These are phyloP conservation scores for Pasiphila rectangulata DNA, from an alignment of 2,888 invertebrate genomes.

Conservation along the genomic window DNA sequence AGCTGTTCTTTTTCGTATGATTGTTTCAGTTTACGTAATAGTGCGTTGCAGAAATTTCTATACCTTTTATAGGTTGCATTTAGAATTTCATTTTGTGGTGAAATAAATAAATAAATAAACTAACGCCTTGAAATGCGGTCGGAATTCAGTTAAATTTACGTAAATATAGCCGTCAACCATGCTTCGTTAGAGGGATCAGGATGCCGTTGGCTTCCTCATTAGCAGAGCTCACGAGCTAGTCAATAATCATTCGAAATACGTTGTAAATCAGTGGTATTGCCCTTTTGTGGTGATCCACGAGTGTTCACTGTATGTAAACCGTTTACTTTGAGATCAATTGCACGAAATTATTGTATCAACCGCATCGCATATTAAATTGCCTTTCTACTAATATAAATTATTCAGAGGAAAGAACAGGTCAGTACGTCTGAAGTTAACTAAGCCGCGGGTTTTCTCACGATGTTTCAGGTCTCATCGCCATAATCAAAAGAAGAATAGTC, in stretches of 20 bases:
- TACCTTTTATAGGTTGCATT: too few species aligned
- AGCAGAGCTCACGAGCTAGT: constrained; percentile 35
- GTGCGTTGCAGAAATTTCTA: too few species aligned
- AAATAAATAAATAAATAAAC: not conserved
- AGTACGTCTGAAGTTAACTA: not conserved
- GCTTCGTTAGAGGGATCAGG: constrained; percentile 19
- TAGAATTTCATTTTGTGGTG: too few species aligned
- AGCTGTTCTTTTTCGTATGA: too few species aligned
- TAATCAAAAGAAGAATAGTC: too few species aligned
- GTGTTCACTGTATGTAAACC: too few species aligned
- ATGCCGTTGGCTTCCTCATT: constrained; percentile 42
- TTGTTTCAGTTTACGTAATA: too few species aligned
- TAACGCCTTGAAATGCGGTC: constrained; percentile 2
- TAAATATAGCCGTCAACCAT: constrained; percentile 21
- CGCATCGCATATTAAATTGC: too few species aligned
- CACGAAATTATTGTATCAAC: not conserved
- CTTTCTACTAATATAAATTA: too few species aligned
- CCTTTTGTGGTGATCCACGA: constrained; percentile 23
- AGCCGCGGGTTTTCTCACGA: too few species aligned
- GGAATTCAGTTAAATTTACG: constrained; percentile 1
- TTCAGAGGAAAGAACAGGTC: too few species aligned
- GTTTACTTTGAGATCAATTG: not conserved
- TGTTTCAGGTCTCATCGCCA: too few species aligned
- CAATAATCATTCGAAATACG: constrained; percentile 37
- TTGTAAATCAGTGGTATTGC: constrained; percentile 24